Evolutionary conservation across 2,113 vertebrate genomes (phyloP).

Genomic region (Pachycephala philippinensis): DNA sequence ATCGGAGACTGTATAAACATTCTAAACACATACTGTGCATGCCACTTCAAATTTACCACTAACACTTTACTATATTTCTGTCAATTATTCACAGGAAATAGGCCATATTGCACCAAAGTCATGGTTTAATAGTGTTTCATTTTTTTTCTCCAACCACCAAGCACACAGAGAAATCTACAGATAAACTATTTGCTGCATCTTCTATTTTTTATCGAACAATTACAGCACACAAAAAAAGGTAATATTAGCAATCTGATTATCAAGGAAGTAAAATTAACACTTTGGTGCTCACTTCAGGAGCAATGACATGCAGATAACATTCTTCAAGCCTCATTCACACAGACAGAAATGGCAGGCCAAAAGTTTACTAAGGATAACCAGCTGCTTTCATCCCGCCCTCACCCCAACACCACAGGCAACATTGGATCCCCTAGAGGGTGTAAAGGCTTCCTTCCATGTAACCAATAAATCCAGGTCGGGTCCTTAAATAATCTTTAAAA

Average conservation of each 20-base stretch:
- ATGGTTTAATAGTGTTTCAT: neutral
- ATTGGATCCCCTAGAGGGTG: fast-evolving
- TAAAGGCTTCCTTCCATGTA: neutral
- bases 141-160: neutral
- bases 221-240: neutral
- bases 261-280: neutral
- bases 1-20: slow-evolving; percentile 32
- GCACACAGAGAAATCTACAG: neutral
- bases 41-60: slow-evolving; percentile 62
- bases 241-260: neutral
- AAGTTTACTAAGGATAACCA: neutral
- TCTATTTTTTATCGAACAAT: slow-evolving; percentile 23
- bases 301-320: neutral
- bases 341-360: neutral
- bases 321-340: neutral
- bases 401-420: neutral
- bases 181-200: neutral
- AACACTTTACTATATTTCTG: slow-evolving; percentile 44
- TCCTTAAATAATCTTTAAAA: neutral
- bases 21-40: slow-evolving; percentile 54
- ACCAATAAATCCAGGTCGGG: neutral
- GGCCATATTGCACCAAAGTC: neutral
- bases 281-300: neutral
- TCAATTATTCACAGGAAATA: slow-evolving; percentile 40
- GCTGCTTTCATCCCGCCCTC: neutral